These are phyloP conservation scores for Erebia ligea DNA, from an alignment of 2,888 invertebrate genomes.

Conservation along the genomic window DNA sequence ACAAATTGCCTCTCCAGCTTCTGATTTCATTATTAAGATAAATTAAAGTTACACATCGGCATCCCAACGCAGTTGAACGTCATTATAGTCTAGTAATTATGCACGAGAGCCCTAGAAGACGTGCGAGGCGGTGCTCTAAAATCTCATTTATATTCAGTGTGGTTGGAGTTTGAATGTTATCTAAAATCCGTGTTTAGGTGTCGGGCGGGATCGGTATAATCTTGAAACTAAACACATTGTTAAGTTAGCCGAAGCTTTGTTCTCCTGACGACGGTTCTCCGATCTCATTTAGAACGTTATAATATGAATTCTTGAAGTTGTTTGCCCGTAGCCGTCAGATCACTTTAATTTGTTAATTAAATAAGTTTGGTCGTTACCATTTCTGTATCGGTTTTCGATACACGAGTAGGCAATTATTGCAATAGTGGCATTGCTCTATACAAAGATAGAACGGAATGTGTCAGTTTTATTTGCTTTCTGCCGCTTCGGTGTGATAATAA, in stretches of 20 bases:
- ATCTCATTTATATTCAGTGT: slow-evolving; percentile 82
- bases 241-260: slow-evolving; percentile 75
- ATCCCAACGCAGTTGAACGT: slow-evolving; percentile 62
- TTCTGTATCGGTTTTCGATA: slow-evolving; percentile 14
- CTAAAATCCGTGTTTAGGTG: slow-evolving; percentile 83
- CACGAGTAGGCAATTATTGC: not conserved
- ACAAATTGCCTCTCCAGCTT: slow-evolving; percentile 9
- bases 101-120: slow-evolving; percentile 71
- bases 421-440: not conserved
- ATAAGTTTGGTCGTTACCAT: slow-evolving; percentile 16
- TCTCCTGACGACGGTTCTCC: slow-evolving; percentile 56
- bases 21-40: slow-evolving; percentile 3
- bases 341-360: slow-evolving; percentile 32
- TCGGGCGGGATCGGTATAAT: slow-evolving; percentile 79
- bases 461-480: slow-evolving; percentile 6
- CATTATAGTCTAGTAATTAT: slow-evolving; percentile 61
- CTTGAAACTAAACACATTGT: slow-evolving; percentile 82
- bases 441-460: not conserved
- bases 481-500: slow-evolving; percentile 5
- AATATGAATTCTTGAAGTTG: slow-evolving; percentile 51
- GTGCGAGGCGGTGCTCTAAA: slow-evolving; percentile 70
- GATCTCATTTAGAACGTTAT: slow-evolving; percentile 55
- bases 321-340: slow-evolving; percentile 23
- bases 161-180: slow-evolving; percentile 82
- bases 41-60: slow-evolving; percentile 66